phyloP scores from a whole-genome alignment of 2,888 invertebrate species.

The Morpho helenor region DNA sequence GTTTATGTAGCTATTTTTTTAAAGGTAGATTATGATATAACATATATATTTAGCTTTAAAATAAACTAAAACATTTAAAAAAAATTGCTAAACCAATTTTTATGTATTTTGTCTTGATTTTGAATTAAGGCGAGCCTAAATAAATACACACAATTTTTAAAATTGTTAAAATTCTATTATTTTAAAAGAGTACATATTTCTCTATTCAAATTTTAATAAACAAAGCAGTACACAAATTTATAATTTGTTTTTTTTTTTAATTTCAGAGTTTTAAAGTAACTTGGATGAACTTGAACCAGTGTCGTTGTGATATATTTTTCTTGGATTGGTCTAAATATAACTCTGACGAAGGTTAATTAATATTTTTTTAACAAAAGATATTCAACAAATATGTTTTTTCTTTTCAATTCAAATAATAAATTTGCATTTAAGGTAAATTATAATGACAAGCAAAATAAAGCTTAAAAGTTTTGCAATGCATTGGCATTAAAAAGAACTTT shows the following conservation, averaged over 20 bases:
- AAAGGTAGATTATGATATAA: constrained; percentile 42
- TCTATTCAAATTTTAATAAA: too few species aligned
- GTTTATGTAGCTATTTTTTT: constrained; percentile 48
- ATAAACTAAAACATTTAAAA: background rate
- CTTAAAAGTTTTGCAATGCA: too few species aligned
- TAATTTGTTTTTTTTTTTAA: background rate
- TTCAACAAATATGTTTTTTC: too few species aligned
- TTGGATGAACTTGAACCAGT: constrained; percentile 64
- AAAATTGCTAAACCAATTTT: background rate
- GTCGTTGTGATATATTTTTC: constrained; percentile 56
- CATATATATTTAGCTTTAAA: background rate
- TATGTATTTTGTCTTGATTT: background rate
- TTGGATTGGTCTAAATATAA: constrained; percentile 66
- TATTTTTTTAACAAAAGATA: background rate
- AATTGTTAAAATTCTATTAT: too few species aligned
- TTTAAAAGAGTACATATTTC: too few species aligned
- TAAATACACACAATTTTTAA: too few species aligned
- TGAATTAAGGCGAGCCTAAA: too few species aligned
- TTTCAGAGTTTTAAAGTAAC: constrained; percentile 47
- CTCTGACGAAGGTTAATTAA: constrained; percentile 45
- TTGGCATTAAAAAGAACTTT: too few species aligned
- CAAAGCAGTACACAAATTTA: too few species aligned
- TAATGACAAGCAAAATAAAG: too few species aligned
- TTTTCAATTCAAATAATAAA: too few species aligned
- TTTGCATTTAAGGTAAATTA: too few species aligned